phyloP scores from a whole-genome alignment of 2,113 vertebrate genomes.

The Notechis scutatus region DNA sequence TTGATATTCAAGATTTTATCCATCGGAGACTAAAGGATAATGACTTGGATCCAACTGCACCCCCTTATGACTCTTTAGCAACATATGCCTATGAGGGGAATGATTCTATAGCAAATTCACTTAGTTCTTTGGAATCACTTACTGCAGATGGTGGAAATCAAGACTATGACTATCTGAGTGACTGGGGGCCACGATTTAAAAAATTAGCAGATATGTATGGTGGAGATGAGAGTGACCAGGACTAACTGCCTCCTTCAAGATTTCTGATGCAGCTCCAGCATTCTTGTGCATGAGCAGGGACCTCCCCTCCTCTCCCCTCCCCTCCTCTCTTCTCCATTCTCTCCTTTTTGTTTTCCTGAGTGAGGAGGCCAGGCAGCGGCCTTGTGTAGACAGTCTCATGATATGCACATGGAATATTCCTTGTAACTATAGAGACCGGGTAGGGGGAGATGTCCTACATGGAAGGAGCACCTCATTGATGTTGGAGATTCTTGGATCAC shows the following conservation, averaged over 20 bases:
- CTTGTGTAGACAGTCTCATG: neutral
- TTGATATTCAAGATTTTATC: slow-evolving; percentile 78
- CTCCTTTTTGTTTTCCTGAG: neutral
- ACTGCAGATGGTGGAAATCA: slow-evolving; percentile 70
- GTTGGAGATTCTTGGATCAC: neutral
- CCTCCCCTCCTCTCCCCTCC: neutral
- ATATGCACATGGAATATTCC: neutral
- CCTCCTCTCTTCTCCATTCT: neutral
- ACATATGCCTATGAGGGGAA: slow-evolving; percentile 78
- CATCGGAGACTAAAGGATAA: slow-evolving; percentile 76
- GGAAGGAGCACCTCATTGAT: neutral
- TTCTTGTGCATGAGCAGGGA: neutral
- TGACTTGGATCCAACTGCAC: slow-evolving; percentile 73
- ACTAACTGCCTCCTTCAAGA: slow-evolving; percentile 44
- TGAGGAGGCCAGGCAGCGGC: neutral
- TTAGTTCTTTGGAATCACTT: slow-evolving; percentile 76
- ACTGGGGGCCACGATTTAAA: slow-evolving; percentile 79
- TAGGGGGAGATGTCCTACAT: neutral
- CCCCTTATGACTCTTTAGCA: slow-evolving; percentile 79
- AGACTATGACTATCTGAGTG: slow-evolving; percentile 76
- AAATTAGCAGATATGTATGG: slow-evolving; percentile 79
- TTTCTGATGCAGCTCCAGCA: neutral
- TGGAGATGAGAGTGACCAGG: slow-evolving; percentile 73
- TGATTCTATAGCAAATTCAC: slow-evolving; percentile 74
- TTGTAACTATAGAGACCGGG: neutral